phyloP scores from a whole-genome alignment of 2,888 invertebrate genomes.

The Lasioglossum morio region DNA sequence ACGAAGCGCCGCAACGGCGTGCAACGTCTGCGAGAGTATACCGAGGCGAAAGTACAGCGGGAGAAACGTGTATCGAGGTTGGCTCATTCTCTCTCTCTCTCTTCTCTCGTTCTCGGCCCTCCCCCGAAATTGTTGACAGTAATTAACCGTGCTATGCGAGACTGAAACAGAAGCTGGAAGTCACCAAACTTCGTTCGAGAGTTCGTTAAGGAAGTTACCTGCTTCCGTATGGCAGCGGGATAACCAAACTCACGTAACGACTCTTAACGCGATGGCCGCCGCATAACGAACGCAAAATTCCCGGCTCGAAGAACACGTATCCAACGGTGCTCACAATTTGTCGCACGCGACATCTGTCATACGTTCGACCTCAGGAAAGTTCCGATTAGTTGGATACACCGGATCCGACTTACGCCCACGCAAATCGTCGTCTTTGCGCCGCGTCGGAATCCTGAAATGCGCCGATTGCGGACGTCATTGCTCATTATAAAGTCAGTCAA shows the following conservation, averaged over 20 bases:
- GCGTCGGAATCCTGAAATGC: background rate
- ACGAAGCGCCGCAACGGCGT: background rate
- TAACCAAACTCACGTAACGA: slow-evolving; percentile 73
- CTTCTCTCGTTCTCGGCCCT: background rate
- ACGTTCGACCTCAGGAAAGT: slow-evolving; percentile 62
- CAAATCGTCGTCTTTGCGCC: background rate
- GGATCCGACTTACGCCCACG: background rate
- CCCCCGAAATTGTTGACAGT: slow-evolving; percentile 36
- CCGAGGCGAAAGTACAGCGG: background rate
- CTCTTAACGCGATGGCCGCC: slow-evolving; percentile 69
- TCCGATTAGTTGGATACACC: slow-evolving; percentile 42
- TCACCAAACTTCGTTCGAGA: slow-evolving; percentile 67
- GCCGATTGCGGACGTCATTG: background rate
- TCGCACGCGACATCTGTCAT: slow-evolving; percentile 67
- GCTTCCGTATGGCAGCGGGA: slow-evolving; percentile 68
- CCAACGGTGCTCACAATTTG: slow-evolving; percentile 69
- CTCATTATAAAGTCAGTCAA: background rate
- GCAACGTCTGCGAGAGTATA: background rate
- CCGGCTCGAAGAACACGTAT: slow-evolving; percentile 48
- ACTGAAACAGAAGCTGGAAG: slow-evolving; percentile 68
- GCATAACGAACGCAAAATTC: slow-evolving; percentile 65
- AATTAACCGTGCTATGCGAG: slow-evolving; percentile 58
- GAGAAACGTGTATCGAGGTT: background rate
- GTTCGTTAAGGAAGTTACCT: slow-evolving; percentile 73
- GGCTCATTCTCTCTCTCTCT: background rate